Base-by-base conservation (phyloP, 2,888 invertebrate species). In the Rotaria magnacalcarata region DNA sequence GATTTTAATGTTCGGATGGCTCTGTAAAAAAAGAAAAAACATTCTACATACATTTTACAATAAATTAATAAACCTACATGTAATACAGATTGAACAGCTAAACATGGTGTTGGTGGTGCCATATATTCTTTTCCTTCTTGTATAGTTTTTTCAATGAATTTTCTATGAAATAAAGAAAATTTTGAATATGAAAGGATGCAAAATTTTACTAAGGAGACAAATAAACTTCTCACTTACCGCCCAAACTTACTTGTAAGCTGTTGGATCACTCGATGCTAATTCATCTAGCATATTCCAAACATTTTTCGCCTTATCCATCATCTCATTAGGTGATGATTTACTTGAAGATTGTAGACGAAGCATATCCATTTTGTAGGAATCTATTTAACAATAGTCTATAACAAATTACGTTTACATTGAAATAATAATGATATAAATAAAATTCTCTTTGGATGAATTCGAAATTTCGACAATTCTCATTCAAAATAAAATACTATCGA, bases 241-340 rank as follows among this genome's bases (percentile, higher is more conserved):
- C 6, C 0, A 47, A 80, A 80, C 80, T 80, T 80, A 80, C 80
- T 80, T 80, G 41, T 80, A 80, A 47, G 80, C 80, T 43, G 43
- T 80, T 80, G 80, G 80, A 80, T 80, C 80, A 80, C 80, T 80
- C 2, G 43, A 43, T 43, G 47, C n/a, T 80, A 80, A 80, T 80
- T 80, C 80, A 80, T 80, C 80, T 8, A 80, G 47, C 80, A 80
- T 80, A 47, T 43, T n/a, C 80, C 80, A 80, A n/a, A 80, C 47
- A 80, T 14, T 34, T n/a, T 80, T 80, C 10, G 80, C 80, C 47
- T 80, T 80, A 47, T 80, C 80, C 47, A 47, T 47, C 43, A 80
- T 47, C 14, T 47, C 47, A 47, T 80, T 80, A 47, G 80, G n/a
- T 16, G 47, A 47, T 47, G 43, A n/a, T 47, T 80, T 19, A 7